Base-by-base conservation (phyloP, 2,888 invertebrate genomes). In the Andrena flavipes region DNA sequence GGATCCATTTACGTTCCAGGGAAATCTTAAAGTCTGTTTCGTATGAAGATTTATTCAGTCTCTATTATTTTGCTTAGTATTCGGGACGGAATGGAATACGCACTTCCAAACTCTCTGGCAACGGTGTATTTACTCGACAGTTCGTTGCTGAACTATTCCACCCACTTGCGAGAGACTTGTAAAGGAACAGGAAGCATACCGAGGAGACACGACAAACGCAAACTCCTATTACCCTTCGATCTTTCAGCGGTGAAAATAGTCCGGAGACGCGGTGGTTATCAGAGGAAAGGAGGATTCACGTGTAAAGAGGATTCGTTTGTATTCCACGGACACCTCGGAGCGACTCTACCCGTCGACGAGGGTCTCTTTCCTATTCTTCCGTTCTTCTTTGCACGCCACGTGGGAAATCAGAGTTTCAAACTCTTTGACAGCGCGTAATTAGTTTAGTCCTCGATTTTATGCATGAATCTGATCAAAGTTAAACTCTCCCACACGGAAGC, bases 261-360 rank as follows among this genome's bases (percentile, higher is more conserved):
- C 63, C 33, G 65, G 23, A 26, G 51, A 33, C 35, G 23, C 23
- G 42, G 23, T 67, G 26, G 68, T 69, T 69, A 67, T 72, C 49
- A 71, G 73, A 51, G 65, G 54, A 33, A 49, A 42, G 29, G 8
- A 73, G 51, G 70, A 82, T 74, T 56, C 77, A 76, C 62, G 23
- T 33, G 54, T 42, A 60, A 75, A 65, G 49, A 70, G 51, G 54
- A 54, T 69, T 76, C 79, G 63, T 85, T 85, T 75, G 65, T 82
- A 80, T 70, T 70, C 60, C 26, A 10, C 35, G 26, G 16, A 75
- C 62, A 59, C 42, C 60, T 49, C 49, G 49, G 42, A 42, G 13
- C 35, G 26, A 60, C 60, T 56, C 56, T 54, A 26, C 69, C 56
- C 42, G 23, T 59, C 68, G 64, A 49, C 51, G 69, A 60, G 56